Percentiles rank a stretch among this genome's conserved stretches.
phyloP scores from a whole-genome alignment of 1,140 invertebrate genomes.

The Chionoecetes opilio region DNA sequence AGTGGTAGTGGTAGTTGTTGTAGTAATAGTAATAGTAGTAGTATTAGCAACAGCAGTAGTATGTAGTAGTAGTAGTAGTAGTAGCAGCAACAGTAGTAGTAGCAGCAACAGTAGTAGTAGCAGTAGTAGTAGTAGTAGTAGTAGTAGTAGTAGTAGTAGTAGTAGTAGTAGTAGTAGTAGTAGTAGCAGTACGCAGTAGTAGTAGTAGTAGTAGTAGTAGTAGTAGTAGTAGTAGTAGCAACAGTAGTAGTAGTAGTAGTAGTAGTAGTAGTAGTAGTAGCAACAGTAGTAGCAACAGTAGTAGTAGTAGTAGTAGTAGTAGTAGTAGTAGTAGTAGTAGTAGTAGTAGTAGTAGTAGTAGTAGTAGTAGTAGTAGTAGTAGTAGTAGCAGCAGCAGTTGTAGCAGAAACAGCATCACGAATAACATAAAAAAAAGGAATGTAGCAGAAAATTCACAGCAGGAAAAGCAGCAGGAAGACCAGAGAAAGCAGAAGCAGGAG shows the following conservation, averaged over 20 bases:
- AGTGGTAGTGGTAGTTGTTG: too few species aligned
- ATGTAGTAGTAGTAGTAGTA: background rate
- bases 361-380: constrained; percentile 1
- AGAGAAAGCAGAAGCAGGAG: background rate
- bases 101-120: background rate
- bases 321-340: background rate
- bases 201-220: background rate
- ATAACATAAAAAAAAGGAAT: too few species aligned
- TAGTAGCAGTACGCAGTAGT: background rate
- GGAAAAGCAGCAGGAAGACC: background rate
- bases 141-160: background rate
- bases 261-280: background rate
- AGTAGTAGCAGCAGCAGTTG: background rate
- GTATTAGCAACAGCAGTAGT: too few species aligned
- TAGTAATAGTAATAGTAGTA: too few species aligned
- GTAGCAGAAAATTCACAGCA: too few species aligned
- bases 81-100: background rate
- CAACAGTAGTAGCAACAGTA: background rate
- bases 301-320: background rate
- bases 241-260: too few species aligned
- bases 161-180: background rate
- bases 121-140: background rate
- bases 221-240: background rate
- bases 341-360: constrained; percentile 3
- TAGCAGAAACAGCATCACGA: background rate